Evolutionary conservation across 2,113 vertebrate genomes (phyloP).

Genomic region (Desmodus rotundus): DNA sequence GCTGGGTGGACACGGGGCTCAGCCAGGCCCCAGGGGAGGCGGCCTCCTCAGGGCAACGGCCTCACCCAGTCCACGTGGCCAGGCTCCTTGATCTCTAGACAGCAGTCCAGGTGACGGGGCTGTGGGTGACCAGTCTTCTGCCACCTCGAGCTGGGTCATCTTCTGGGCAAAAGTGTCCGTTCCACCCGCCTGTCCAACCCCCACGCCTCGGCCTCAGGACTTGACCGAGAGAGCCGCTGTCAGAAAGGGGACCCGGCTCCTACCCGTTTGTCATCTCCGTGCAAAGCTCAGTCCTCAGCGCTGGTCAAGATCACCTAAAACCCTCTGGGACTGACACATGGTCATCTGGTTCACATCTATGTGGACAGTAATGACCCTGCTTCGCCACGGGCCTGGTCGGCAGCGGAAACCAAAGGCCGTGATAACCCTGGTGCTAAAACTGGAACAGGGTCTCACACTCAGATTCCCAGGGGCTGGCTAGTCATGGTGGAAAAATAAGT

Average conservation of each 20-base stretch:
- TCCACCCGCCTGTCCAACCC: fast-evolving
- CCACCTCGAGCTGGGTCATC: fast-evolving
- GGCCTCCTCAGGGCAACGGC: neutral
- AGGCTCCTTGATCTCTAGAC: too few relatives aligned
- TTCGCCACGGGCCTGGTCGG: fast-evolving
- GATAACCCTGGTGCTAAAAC: neutral
- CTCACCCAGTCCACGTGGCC: fast-evolving
- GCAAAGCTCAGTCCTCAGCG: fast-evolving
- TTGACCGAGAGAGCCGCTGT: fast-evolving
- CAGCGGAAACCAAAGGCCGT: neutral
- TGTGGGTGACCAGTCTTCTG: fast-evolving
- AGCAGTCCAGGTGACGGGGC: neutral
- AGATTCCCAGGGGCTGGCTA: neutral
- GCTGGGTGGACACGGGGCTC: too few relatives aligned
- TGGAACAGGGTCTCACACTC: neutral
- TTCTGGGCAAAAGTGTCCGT: neutral
- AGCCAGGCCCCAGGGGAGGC: neutral
- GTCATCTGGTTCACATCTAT: fast-evolving
- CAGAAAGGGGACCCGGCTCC: fast-evolving
- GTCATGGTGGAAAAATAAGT: fast-evolving
- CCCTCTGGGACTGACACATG: fast-evolving
- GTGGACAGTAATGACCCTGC: fast-evolving
- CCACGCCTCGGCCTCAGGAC: fast-evolving
- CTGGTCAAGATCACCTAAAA: neutral
- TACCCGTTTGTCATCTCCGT: fast-evolving